Percentiles rank a stretch among this genome's conserved stretches.
Conservation (phyloP, 2,797 vertebrate genomes). For the Lithobates pipiens region DNA sequence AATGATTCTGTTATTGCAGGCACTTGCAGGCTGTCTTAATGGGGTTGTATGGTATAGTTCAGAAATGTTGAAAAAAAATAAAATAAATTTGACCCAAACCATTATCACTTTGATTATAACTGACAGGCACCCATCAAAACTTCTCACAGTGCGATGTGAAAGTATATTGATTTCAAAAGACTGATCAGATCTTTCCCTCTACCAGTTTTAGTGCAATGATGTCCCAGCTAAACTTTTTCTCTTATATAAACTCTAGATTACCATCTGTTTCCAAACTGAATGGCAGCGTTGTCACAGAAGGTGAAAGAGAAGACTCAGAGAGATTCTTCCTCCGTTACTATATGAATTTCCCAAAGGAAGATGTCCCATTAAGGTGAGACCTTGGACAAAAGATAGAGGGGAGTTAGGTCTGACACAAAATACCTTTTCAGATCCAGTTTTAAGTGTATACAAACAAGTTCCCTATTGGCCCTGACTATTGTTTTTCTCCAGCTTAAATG, state of each 20-base stretch:
- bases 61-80: no score
- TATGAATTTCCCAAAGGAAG: conserved; percentile 85
- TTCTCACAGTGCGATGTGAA: not conserved
- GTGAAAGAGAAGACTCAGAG: conserved; percentile 94
- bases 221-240: conserved; percentile 46
- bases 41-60: no score
- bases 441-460: conserved; percentile 18
- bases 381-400: conserved; percentile 41
- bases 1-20: no score
- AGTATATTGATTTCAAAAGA: conserved; percentile 56
- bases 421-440: conserved; percentile 26
- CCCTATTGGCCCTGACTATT: conserved; percentile 36
- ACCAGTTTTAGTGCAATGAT: conserved; percentile 29
- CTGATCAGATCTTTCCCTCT: conserved; percentile 43
- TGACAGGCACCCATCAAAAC: no score
- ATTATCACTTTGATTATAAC: no score
- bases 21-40: no score
- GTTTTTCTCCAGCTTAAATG: conserved; percentile 18
- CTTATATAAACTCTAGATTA: conserved; percentile 77
- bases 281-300: conserved; percentile 85
- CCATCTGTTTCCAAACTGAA: conserved; percentile 90
- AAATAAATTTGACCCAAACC: no score
- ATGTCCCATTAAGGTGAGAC: conserved; percentile 87
- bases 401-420: conserved; percentile 30
- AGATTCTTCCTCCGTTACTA: conserved; percentile 95